Evolutionary conservation across 1,140 invertebrate species (phyloP).

Genomic region (Cecropterus lyciades): DNA sequence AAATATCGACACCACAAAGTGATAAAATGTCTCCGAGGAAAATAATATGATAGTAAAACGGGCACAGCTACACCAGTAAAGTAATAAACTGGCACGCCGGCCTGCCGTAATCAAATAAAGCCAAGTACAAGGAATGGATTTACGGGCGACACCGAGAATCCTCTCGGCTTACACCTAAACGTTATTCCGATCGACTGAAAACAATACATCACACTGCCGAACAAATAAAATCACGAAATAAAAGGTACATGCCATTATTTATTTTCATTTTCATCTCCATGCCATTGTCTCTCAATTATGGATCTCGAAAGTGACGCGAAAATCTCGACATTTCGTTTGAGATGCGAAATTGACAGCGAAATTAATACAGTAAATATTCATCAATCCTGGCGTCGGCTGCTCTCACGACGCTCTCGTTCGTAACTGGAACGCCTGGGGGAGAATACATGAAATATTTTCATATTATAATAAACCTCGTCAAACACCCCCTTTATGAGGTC

Average conservation of each 20-base stretch:
- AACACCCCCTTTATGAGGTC: conserved; percentile 18
- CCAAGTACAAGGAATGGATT: conserved; percentile 50
- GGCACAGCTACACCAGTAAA: conserved; percentile 48
- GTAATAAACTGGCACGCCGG: conserved; percentile 48
- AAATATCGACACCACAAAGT: conserved; percentile 7
- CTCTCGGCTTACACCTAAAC: conserved; percentile 39
- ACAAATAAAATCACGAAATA: conserved; percentile 30
- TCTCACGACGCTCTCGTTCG: conserved; percentile 39
- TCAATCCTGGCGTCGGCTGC: conserved; percentile 44
- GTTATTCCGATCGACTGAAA: conserved; percentile 39
- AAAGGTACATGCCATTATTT: conserved; percentile 10
- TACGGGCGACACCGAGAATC: conserved; percentile 52
- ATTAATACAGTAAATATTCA: conserved; percentile 44
- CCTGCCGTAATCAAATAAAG: conserved; percentile 59
- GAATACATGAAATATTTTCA: conserved; percentile 22
- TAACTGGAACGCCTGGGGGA: conserved; percentile 43
- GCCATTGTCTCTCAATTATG: conserved; percentile 1
- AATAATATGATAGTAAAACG: conserved; percentile 25
- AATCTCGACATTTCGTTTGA: conserved; percentile 8
- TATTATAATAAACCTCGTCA: conserved; percentile 14
- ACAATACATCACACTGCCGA: conserved; percentile 35
- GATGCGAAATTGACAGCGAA: conserved; percentile 33
- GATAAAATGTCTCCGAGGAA: conserved; percentile 10
- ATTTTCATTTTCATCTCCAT: conserved; percentile 19
- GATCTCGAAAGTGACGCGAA: conserved; percentile 15